Base-by-base conservation (phyloP, 2,888 invertebrate genomes). In the Eupithecia centaureata region DNA sequence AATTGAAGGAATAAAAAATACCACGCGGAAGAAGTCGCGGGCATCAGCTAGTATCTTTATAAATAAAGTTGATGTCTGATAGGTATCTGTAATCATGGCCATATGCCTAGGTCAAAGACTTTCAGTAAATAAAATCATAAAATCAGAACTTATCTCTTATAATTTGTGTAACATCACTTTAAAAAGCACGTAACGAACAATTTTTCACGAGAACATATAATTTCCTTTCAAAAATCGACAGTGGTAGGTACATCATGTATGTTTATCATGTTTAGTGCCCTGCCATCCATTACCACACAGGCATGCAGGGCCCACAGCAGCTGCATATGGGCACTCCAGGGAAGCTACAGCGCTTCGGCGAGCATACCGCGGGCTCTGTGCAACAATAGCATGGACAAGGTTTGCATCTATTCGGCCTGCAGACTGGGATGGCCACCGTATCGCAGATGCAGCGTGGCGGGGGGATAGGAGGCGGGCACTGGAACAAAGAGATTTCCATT, bases 331-430 rank as follows among this genome's bases (percentile, higher is more conserved):
- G 91, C 0, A 87, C 87, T 22, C 92, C 92, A 7, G 92, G 90
- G 73, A 86, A 91, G 68, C 91, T 90, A 82, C 92, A 92, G 2
- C 90, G 85, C 67, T 91, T 91, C 4, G 90, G 88, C 1, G 79
- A 80, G 71, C 90, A 90, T 0, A 89, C 73, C 0, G 80, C 89
- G 0, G 92, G 88, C 67, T 90, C 89, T 0, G 87, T 87, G 74
- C 91, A 93, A 82, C 94, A 92, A 84, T 94, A 94, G 79, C 94
- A 93, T 7, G 94, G 91, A 75, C 94, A 94, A 2, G 94, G 94
- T 82, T 92, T 94, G 79, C 94, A 94, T 72, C 94, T 86, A 75
- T 91, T 90, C 1, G 93, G 91, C 72, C 87, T 91, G 86, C 93
- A 94, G 88, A 85, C 91, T 69, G 89, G 94, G 76, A 93, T 94